These are phyloP conservation scores for Napeogenes inachia DNA, from an alignment of 2,888 invertebrate species.

Conservation along the genomic window DNA sequence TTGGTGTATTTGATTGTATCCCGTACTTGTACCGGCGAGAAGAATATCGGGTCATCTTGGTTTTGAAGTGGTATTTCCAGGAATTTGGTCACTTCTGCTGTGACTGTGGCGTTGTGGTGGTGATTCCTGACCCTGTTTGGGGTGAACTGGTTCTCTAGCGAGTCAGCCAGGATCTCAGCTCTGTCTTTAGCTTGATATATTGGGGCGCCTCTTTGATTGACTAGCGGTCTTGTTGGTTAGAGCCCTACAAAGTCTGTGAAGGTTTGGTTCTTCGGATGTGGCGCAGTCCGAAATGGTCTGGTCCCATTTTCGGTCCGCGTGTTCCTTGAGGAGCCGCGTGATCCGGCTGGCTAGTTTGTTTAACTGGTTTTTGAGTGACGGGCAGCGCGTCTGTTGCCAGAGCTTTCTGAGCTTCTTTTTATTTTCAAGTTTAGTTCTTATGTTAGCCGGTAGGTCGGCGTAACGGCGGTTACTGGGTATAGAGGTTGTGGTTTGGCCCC, in stretches of 20 bases:
- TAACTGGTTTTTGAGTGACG: slow-evolving; percentile 11
- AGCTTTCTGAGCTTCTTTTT: slow-evolving; percentile 12
- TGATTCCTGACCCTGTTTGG: not conserved
- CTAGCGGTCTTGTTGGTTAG: slow-evolving; percentile 16
- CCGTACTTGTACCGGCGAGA: slow-evolving; percentile 21
- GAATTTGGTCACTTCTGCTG: not conserved
- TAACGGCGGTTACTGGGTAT: slow-evolving; percentile 3
- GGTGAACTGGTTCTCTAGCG: slow-evolving; percentile 16
- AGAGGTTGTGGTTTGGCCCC: fast-evolving
- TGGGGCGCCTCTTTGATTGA: slow-evolving; percentile 8
- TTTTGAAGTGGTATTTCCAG: not conserved
- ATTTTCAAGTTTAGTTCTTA: not conserved
- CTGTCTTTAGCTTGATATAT: slow-evolving; percentile 18
- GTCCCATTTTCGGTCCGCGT: slow-evolving; percentile 12
- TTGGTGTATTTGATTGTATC: too few relatives aligned
- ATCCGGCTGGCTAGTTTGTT: not conserved
- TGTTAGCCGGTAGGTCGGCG: slow-evolving; percentile 24
- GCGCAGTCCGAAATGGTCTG: not conserved
- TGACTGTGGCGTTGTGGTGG: not conserved
- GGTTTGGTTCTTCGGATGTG: not conserved
- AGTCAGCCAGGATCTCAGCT: slow-evolving; percentile 22
- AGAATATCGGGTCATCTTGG: slow-evolving; percentile 9
- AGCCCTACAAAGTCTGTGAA: slow-evolving; percentile 11
- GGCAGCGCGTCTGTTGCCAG: slow-evolving; percentile 21
- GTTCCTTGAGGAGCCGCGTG: slow-evolving; percentile 9